Percentiles rank a stretch among this genome's conserved stretches.
These are phyloP conservation scores for Troides helena DNA, from an alignment of 2,888 invertebrate species.

Conservation along the genomic window DNA sequence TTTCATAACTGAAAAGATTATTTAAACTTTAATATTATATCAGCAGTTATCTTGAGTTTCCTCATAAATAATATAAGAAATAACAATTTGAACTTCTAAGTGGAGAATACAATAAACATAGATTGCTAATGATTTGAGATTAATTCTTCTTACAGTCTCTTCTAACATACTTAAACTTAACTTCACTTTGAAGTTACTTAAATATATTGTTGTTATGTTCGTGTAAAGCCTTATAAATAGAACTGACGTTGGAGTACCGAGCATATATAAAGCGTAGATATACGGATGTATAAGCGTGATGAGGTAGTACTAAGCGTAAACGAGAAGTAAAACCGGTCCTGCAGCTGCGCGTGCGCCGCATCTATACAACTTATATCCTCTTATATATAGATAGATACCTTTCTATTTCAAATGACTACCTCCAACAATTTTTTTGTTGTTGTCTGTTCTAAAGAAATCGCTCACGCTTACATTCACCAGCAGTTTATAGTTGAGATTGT, in stretches of 20 bases:
- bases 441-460: neutral
- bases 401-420: slow-evolving; percentile 14
- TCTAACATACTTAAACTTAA: neutral
- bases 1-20: no score
- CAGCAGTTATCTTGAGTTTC: no score
- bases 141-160: no score
- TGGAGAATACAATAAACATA: no score
- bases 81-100: no score
- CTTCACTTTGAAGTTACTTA: neutral
- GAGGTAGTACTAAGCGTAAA: slow-evolving; percentile 54
- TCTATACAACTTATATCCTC: slow-evolving; percentile 31
- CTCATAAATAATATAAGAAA: no score
- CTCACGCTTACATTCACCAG: neutral
- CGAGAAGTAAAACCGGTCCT: slow-evolving; percentile 71
- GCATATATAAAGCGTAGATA: slow-evolving; percentile 19
- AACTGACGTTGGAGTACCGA: slow-evolving; percentile 18
- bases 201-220: neutral
- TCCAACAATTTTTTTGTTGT: neutral
- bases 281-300: slow-evolving; percentile 44
- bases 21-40: no score
- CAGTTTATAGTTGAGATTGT: neutral
- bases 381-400: slow-evolving; percentile 32
- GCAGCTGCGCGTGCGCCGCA: slow-evolving; percentile 71
- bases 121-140: no score
- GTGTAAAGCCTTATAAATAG: slow-evolving; percentile 12